These are phyloP conservation scores for Melinaea menophilus DNA, from an alignment of 2,888 invertebrate genomes.

Conservation along the genomic window DNA sequence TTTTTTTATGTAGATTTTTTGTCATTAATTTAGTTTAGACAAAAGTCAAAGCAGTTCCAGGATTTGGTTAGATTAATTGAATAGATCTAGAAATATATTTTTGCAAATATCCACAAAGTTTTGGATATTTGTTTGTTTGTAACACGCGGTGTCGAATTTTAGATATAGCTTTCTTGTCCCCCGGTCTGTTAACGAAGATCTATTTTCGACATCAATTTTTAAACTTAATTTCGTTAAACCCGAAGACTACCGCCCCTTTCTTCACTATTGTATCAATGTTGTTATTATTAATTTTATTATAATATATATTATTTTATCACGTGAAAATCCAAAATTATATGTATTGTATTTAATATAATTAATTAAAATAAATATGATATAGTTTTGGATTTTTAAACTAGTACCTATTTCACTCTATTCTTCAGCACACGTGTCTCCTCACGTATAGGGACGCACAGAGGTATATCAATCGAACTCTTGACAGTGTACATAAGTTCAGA, in stretches of 20 bases:
- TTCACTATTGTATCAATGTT: constrained; percentile 78
- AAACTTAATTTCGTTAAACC: constrained; percentile 61
- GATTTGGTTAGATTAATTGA: background rate
- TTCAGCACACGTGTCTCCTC: constrained; percentile 72
- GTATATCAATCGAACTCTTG: constrained; percentile 30
- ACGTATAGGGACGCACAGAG: constrained; percentile 65
- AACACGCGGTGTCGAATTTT: constrained; percentile 17
- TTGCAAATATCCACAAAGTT: background rate
- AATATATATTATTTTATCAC: constrained; percentile 15
- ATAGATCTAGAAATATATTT: background rate
- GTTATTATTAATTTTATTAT: constrained; percentile 41
- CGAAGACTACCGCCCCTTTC: constrained; percentile 74
- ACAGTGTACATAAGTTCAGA: constrained; percentile 34
- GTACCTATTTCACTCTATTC: constrained; percentile 55
- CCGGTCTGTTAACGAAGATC: constrained; percentile 38
- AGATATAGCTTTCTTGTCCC: constrained; percentile 19
- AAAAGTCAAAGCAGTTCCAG: background rate
- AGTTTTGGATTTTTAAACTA: constrained; percentile 18
- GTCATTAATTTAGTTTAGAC: background rate
- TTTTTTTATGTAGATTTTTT: background rate
- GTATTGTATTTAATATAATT: background rate
- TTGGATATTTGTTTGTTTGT: constrained; percentile 4
- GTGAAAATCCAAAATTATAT: constrained; percentile 15
- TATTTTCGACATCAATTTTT: constrained; percentile 41
- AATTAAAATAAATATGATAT: background rate